Evolutionary conservation across 2,888 invertebrate genomes (phyloP).

Genomic region (Luffia ferchaultella): DNA sequence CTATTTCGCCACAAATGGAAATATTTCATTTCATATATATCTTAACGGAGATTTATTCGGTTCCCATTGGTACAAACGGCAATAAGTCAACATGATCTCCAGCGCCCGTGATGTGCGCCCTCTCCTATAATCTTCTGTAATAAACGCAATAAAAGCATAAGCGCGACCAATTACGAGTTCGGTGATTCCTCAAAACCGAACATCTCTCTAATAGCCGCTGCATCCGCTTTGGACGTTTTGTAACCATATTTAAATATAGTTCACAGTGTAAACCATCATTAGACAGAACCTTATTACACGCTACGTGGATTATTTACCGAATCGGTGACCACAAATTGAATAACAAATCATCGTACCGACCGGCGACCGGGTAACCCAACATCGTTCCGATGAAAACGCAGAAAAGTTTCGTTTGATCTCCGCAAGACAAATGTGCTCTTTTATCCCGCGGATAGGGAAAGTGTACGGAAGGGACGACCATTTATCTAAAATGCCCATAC

Average conservation of each 20-base stretch:
- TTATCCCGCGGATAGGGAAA: slow-evolving; percentile 45
- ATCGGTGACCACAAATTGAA: neutral
- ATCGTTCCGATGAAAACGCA: no score
- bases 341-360: neutral
- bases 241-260: no score
- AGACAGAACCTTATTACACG: neutral
- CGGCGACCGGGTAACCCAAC: no score
- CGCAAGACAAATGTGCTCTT: slow-evolving; percentile 47
- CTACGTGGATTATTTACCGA: neutral
- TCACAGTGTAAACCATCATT: no score
- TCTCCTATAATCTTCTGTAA: slow-evolving; percentile 37
- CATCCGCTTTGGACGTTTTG: no score
- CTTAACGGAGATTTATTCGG: no score
- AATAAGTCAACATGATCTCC: no score
- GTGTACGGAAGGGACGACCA: slow-evolving; percentile 46
- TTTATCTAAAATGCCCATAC: slow-evolving; percentile 62
- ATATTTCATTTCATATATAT: no score
- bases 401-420: slow-evolving; percentile 42
- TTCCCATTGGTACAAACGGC: no score
- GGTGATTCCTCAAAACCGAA: slow-evolving; percentile 21
- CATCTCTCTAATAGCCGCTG: no score
- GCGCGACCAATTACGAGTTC: slow-evolving; percentile 26
- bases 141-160: slow-evolving; percentile 34
- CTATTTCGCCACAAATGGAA: no score
- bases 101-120: slow-evolving; percentile 18